Conservation (phyloP, 2,797 vertebrate species). For the Iguana delicatissima region DNA sequence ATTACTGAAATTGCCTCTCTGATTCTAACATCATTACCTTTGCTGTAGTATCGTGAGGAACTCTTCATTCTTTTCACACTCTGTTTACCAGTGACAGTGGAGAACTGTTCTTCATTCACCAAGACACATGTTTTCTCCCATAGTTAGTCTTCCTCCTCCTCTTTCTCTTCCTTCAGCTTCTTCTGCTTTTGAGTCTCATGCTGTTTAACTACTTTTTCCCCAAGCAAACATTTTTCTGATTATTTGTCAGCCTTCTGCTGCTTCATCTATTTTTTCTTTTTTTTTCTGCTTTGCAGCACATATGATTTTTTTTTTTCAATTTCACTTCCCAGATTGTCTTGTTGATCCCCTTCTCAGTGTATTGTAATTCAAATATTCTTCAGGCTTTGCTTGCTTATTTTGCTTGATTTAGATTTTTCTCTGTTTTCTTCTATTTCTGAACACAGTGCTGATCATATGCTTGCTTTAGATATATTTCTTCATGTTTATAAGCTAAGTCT, state of each 20-base stretch:
- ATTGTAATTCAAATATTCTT: not conserved
- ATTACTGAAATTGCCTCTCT: not conserved
- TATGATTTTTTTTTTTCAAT: too few species aligned
- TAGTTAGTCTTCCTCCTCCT: not conserved
- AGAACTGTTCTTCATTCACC: not conserved
- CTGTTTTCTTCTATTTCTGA: not conserved
- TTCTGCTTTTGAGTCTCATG: not conserved
- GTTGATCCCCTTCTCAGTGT: not conserved
- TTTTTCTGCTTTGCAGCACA: not conserved
- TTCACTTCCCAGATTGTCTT: not conserved
- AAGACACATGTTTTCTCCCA: not conserved
- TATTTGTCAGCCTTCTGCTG: not conserved
- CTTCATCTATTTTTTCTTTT: not conserved
- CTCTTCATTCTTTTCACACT: not conserved
- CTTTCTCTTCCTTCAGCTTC: not conserved
- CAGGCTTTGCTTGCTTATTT: not conserved
- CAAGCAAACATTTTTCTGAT: not conserved
- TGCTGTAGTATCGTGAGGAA: not conserved
- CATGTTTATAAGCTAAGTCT: not conserved
- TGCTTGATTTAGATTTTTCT: not conserved
- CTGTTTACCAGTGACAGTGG: too few species aligned
- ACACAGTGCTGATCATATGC: not conserved
- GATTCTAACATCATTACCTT: not conserved
- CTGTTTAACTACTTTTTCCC: not conserved
- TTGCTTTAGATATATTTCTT: not conserved